phyloP scores from a whole-genome alignment of 2,113 vertebrate species.

The Xenopus borealis region DNA sequence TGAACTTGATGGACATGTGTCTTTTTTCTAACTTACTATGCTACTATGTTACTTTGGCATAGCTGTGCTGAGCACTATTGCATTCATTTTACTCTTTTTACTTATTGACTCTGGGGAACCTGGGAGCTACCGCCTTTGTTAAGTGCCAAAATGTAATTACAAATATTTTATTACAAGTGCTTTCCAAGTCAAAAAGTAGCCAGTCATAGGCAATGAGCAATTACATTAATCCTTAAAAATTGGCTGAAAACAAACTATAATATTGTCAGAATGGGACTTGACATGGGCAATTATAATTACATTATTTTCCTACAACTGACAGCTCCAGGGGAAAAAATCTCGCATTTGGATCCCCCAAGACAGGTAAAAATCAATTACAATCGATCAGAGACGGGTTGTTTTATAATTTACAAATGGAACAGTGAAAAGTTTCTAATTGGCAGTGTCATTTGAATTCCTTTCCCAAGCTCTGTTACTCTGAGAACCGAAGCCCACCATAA shows the following conservation, averaged over 20 bases:
- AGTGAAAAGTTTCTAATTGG: neutral
- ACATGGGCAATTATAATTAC: slow-evolving; percentile 54
- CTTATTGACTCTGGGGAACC: too few species aligned
- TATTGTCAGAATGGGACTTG: slow-evolving; percentile 44
- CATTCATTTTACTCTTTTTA: too few species aligned
- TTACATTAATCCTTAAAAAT: slow-evolving; percentile 41
- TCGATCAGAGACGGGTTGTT: slow-evolving; percentile 54
- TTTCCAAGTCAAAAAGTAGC: neutral
- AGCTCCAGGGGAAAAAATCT: slow-evolving; percentile 44
- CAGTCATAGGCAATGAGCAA: slow-evolving; percentile 43
- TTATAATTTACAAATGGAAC: slow-evolving; percentile 46
- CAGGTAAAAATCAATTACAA: slow-evolving; percentile 60
- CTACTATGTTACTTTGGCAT: too few species aligned
- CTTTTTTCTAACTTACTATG: too few species aligned
- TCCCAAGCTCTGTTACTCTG: neutral
- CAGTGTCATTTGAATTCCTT: slow-evolving; percentile 25
- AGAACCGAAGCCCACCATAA: too few species aligned
- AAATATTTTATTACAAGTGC: neutral
- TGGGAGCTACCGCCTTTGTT: too few species aligned
- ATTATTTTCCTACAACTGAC: slow-evolving; percentile 54
- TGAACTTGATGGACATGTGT: too few species aligned
- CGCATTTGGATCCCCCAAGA: slow-evolving; percentile 49
- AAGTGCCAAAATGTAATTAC: neutral
- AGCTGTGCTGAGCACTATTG: too few species aligned
- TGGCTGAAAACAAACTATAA: slow-evolving; percentile 51